Conservation (phyloP, 2,113 vertebrate species). For the Mustelus asterias region DNA sequence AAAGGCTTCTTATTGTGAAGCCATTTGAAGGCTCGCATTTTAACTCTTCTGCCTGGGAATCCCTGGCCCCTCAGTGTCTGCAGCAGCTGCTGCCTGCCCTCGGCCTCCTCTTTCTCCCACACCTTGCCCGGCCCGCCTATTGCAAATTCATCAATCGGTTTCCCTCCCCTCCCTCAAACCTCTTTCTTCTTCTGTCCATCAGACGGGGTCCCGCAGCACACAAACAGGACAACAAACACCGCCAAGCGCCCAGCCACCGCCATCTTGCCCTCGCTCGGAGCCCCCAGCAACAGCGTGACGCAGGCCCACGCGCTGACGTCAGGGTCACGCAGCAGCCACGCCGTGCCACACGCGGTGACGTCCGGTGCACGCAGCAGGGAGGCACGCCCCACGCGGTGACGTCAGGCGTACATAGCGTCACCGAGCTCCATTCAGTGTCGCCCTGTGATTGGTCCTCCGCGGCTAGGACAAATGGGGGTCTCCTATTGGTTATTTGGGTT, state of each 20-base stretch:
- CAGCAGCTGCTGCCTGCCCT: neutral
- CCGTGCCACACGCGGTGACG: neutral
- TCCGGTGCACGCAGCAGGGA: too few relatives aligned
- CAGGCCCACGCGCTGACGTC: too few relatives aligned
- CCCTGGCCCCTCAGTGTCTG: neutral
- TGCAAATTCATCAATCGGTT: neutral
- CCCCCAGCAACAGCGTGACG: neutral
- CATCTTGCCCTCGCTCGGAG: neutral
- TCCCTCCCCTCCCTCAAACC: neutral
- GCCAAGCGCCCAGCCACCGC: neutral
- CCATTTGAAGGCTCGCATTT: neutral
- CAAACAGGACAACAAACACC: neutral
- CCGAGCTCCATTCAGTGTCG: neutral
- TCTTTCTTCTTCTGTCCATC: conserved; percentile 33
- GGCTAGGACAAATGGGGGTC: neutral
- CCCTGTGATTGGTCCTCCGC: neutral
- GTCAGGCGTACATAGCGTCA: neutral
- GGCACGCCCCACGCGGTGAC: too few relatives aligned
- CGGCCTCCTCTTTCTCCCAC: neutral
- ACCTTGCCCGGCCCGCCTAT: neutral
- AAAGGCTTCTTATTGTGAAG: neutral
- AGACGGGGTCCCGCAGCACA: neutral
- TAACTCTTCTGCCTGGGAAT: neutral
- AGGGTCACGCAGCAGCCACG: too few relatives aligned
- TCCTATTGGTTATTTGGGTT: neutral